Base-by-base conservation (phyloP, 2,113 vertebrate species). In the Corythornis cristatus region DNA sequence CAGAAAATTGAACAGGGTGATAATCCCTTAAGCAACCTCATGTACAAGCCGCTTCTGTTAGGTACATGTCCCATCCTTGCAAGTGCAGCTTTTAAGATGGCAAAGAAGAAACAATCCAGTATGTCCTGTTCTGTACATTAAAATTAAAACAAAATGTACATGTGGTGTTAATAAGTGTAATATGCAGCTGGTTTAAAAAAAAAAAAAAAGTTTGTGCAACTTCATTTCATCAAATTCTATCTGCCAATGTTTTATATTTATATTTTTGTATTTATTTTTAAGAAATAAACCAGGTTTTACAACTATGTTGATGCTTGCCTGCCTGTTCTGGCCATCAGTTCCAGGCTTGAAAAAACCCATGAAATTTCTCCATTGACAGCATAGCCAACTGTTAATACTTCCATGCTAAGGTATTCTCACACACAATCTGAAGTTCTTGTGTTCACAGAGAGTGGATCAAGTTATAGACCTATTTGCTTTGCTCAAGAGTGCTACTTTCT, bases 191-290 rank as follows among this genome's bases (percentile, higher is more conserved):
- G 97, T 98, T 97, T 97, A 48, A 93, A 93, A 93, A 93, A 96
- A 93, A 93, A 96, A 25, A 64, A 64, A 96, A 96, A 91, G 74
- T 97, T 98, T 97, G 98, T 98, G 98, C 97, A 97, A 97, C 96
- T 98, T 98, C 97, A 98, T 98, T 98, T 98, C 98, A 98, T 98
- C 97, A 97, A 97, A 98, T 98, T 98, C 97, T 98, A 98, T 98
- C 98, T 98, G 98, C 98, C 98, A 98, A 99, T 99, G 99, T 99
- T 99, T 99, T 99, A 99, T 99, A 99, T 99, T 99, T 99, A 99
- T 99, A 99, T 99, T 99, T 99, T 99, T 99, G 99, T 99, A 99
- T 99, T 99, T 99, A 99, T 99, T 99, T 98, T 99, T 99, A 96
- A 98, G 98, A 99, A 99, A 98, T 98, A 98, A 98, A 98, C 97